Evolutionary conservation across 2,113 vertebrate genomes (phyloP).

Genomic region (Picathartes gymnocephalus): DNA sequence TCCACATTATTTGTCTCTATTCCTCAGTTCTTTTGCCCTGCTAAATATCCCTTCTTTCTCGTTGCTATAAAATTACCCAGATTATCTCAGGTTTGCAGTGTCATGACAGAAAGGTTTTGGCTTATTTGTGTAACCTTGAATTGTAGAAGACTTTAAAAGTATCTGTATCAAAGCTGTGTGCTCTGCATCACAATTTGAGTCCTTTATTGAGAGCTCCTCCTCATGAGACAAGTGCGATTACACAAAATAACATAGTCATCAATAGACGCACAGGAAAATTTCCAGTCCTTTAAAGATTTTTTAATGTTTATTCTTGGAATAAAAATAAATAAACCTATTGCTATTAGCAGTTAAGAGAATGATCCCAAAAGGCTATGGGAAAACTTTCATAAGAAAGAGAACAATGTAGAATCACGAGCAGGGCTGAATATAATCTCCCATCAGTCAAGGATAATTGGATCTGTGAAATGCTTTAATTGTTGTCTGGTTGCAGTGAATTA

Average conservation of each 20-base stretch:
- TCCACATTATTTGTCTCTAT: not conserved
- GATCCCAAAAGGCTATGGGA: not conserved
- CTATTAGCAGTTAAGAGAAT: not conserved
- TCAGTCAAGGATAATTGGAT: not conserved
- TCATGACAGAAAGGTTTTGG: not conserved
- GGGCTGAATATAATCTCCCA: not conserved
- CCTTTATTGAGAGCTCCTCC: not conserved
- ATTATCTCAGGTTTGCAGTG: not conserved
- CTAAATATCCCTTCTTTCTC: not conserved
- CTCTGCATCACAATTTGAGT: not conserved
- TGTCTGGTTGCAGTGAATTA: not conserved
- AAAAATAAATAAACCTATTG: not conserved
- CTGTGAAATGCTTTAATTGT: conserved; percentile 3
- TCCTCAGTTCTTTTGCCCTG: not conserved
- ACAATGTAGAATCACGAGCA: not conserved
- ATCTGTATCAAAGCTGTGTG: not conserved
- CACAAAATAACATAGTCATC: not conserved
- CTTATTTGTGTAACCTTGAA: not conserved
- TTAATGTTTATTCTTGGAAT: not conserved
- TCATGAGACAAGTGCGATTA: not conserved
- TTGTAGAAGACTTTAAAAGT: not conserved
- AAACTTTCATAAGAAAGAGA: not conserved
- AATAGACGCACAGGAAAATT: not conserved
- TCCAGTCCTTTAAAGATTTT: not conserved
- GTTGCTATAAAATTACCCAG: not conserved